A percentile compares a stretch with the other conserved stretches of the same genome.
Conservation (phyloP, 2,888 invertebrate genomes). For the Lacanobia oleracea region DNA sequence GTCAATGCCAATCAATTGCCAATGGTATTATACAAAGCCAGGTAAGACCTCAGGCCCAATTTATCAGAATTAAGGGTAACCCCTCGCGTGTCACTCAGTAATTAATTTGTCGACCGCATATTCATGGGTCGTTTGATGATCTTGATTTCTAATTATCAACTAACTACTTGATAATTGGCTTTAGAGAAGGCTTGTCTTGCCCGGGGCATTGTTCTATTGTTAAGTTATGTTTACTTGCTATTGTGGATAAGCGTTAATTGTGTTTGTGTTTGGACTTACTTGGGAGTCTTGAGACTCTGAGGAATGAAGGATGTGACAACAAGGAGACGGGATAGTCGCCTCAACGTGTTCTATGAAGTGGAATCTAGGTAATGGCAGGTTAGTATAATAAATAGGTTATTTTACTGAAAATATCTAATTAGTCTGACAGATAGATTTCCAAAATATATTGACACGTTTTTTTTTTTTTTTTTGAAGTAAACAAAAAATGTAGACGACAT, state of each 20-base stretch:
- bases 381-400: too few species aligned
- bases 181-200: constrained; percentile 3
- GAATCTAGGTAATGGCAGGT: background rate
- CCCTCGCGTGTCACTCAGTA: constrained; percentile 35
- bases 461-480: too few species aligned
- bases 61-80: constrained; percentile 20
- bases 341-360: background rate
- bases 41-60: constrained; percentile 19
- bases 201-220: constrained; percentile 6
- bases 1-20: constrained; percentile 34
- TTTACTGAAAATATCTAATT: too few species aligned
- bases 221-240: background rate
- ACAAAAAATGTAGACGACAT: too few species aligned
- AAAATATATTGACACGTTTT: too few species aligned
- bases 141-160: constrained; percentile 49
- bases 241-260: background rate
- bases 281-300: too few species aligned
- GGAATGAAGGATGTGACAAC: background rate
- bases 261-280: background rate
- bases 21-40: background rate
- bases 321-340: background rate
- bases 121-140: constrained; percentile 54
- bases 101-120: constrained; percentile 55
- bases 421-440: too few species aligned
- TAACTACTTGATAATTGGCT: constrained; percentile 31